These are phyloP conservation scores for Rhabditoides inermis DNA, from an alignment of 2,888 invertebrate genomes.

Conservation along the genomic window DNA sequence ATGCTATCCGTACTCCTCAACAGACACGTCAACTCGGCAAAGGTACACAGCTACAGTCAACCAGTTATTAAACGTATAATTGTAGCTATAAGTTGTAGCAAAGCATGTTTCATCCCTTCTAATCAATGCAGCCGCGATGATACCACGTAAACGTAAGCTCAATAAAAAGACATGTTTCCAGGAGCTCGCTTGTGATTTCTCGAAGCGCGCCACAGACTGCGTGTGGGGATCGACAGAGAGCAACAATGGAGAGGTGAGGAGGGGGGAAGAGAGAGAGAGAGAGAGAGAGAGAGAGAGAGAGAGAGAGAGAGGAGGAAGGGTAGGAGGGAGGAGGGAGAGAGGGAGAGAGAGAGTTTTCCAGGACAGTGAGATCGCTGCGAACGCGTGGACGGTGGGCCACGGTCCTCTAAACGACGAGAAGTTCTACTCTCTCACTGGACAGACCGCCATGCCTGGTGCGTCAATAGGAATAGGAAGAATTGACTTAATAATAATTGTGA, in stretches of 20 bases:
- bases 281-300: slow-evolving; percentile 35
- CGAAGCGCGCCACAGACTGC: slow-evolving; percentile 42
- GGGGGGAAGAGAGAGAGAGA: background rate
- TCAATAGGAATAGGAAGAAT: too few relatives aligned
- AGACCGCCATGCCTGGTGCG: slow-evolving; percentile 29
- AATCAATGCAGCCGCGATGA: background rate
- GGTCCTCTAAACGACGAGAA: slow-evolving; percentile 44
- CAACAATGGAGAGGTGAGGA: slow-evolving; percentile 15
- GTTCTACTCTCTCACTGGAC: slow-evolving; percentile 39
- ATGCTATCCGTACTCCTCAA: slow-evolving; percentile 40
- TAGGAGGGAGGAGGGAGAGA: slow-evolving; percentile 17
- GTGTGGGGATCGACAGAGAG: slow-evolving; percentile 36
- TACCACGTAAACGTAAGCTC: background rate
- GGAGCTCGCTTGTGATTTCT: slow-evolving; percentile 47
- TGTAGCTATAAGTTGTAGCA: background rate
- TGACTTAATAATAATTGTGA: too few relatives aligned
- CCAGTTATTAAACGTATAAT: too few relatives aligned
- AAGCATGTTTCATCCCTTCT: background rate
- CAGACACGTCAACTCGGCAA: slow-evolving; percentile 39
- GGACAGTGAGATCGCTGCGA: slow-evolving; percentile 17
- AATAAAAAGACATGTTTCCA: slow-evolving; percentile 8
- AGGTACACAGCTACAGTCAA: too few relatives aligned
- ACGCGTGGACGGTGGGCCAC: slow-evolving; percentile 41
- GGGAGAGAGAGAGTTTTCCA: background rate
- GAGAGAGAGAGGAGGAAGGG: slow-evolving; percentile 44